These are phyloP conservation scores for Pollenia labialis DNA, from an alignment of 2,888 invertebrate species.

Conservation along the genomic window DNA sequence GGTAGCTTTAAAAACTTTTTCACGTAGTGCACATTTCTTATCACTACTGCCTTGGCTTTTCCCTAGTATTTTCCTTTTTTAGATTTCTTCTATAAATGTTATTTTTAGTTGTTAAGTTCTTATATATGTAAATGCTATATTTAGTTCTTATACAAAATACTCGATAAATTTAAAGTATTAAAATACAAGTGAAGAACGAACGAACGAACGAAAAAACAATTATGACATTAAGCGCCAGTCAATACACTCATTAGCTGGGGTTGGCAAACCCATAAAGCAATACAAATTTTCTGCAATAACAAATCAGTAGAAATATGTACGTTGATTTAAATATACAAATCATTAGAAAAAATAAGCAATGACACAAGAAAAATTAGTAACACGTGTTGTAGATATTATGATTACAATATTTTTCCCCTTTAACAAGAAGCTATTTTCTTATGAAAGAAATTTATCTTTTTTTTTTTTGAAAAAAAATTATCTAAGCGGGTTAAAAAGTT, in stretches of 20 bases:
- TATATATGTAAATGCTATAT: too few relatives aligned
- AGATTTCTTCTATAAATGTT: not conserved
- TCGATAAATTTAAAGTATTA: not conserved
- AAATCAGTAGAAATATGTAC: not conserved
- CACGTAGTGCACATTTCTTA: too few relatives aligned
- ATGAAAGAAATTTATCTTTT: too few relatives aligned
- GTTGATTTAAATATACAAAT: not conserved
- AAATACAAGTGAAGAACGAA: not conserved
- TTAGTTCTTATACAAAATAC: constrained; percentile 6
- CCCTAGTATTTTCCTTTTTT: too few relatives aligned
- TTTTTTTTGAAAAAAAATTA: too few relatives aligned
- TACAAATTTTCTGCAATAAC: constrained; percentile 3
- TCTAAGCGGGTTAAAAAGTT: too few relatives aligned
- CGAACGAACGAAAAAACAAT: constrained; percentile 11
- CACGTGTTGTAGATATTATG: too few relatives aligned
- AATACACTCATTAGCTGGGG: not conserved
- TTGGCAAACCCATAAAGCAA: constrained; percentile 6
- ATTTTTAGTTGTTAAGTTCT: not conserved
- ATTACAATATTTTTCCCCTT: too few relatives aligned
- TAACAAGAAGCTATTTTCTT: too few relatives aligned
- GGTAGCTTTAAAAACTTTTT: too few relatives aligned
- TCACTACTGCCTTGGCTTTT: too few relatives aligned
- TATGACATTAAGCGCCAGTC: constrained; percentile 16
- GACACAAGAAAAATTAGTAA: not conserved
- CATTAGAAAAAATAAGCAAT: not conserved